Base-by-base conservation (phyloP, 2,888 invertebrate genomes). In the Arrhopalites spinosus region DNA sequence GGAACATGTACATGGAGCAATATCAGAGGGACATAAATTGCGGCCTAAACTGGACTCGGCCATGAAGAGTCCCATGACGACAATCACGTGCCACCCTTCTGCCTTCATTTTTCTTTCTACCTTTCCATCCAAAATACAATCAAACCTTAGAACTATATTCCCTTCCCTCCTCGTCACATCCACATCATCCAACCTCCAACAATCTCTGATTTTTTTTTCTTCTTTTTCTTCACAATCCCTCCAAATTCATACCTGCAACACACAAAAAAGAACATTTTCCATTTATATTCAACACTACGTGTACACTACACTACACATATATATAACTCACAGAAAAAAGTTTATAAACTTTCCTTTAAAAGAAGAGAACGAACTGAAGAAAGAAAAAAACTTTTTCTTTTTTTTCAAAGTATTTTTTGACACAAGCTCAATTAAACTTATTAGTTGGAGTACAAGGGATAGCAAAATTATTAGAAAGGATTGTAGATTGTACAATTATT, bases 1-100 rank as follows among this genome's bases (percentile, higher is more conserved):
- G 82, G 90, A 90, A 86, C 95, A 95, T 82, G 89, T 88, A 87
- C 95, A 95, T 45, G 94, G 94, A 71, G 90, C 86, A 84, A 94
- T 92, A 78, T 92, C 79, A 25, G 74, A 20, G 63, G 82, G 82
- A 75, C 83, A 81, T 73, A 82, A 59, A 77, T 81, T 81, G 71
- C 86, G 85, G 84, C 86, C 86, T 84, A 85, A 85, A 84, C 83
- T 83, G 84, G 84, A 84, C 84, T 85, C 85, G 85, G 85, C 84
- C 85, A 79, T 71, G 76, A 70, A 74, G 77, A 81, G 79, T 76
- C 79, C 69, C 77, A 78, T 68, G 72, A 80, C 47, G 75, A 76
- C 71, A 75, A 77, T 64, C 63, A 75, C 77, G 67, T 77, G 64
- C 66, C 64, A 63, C 74, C 75, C 66, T 29, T 50, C 61, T 43